Evolutionary conservation across 1,140 invertebrate species (phyloP).

Genomic region (Anoplophora glabripennis): DNA sequence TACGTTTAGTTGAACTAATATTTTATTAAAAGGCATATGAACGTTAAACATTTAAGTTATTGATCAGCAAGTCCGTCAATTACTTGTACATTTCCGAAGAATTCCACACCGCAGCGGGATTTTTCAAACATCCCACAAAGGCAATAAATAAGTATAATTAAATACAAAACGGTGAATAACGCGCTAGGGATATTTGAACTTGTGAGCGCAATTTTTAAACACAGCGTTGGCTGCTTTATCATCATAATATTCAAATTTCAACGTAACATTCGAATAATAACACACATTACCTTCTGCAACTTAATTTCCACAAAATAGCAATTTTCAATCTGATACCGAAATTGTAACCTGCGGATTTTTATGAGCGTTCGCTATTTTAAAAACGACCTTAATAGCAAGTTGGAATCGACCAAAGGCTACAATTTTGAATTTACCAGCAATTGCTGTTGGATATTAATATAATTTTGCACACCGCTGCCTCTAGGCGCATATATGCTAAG

Average conservation of each 20-base stretch:
- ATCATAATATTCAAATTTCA: constrained; percentile 27
- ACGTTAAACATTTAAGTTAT: too few relatives aligned
- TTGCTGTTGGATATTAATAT: constrained; percentile 46
- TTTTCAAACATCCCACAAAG: too few relatives aligned
- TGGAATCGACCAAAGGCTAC: constrained; percentile 32
- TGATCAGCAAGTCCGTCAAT: too few relatives aligned
- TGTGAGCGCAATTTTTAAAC: too few relatives aligned
- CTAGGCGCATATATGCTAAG: constrained; percentile 23
- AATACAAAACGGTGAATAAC: too few relatives aligned
- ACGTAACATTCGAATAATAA: constrained; percentile 40
- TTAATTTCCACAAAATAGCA: constrained; percentile 48
- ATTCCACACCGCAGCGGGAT: too few relatives aligned
- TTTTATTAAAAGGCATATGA: too few relatives aligned
- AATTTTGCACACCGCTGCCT: constrained; percentile 44
- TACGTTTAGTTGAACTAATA: too few relatives aligned
- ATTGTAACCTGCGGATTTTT: constrained; percentile 41
- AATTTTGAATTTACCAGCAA: constrained; percentile 49
- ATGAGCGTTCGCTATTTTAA: constrained; percentile 24
- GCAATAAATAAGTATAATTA: too few relatives aligned
- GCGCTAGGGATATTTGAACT: too few relatives aligned
- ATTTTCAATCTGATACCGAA: constrained; percentile 48
- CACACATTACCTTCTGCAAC: constrained; percentile 44
- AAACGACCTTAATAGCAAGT: constrained; percentile 39
- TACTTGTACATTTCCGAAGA: too few relatives aligned
- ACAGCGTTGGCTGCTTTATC: not conserved